Base-by-base conservation (phyloP, 1,140 invertebrate genomes). In the Eubasilissa regina region DNA sequence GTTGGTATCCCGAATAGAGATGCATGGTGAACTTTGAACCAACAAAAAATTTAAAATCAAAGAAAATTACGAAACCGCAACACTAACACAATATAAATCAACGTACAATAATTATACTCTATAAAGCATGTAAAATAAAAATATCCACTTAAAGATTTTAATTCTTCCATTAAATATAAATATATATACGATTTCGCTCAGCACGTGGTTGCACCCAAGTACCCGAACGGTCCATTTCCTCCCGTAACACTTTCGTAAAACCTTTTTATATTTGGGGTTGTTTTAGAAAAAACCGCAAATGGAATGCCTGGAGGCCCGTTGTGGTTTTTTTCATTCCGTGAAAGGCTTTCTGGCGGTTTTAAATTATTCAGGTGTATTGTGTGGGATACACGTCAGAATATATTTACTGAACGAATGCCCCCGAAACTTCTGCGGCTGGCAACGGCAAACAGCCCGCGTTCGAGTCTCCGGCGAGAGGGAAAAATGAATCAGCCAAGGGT, bases 261-360 rank as follows among this genome's bases (percentile, higher is more conserved):
- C 55, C 17, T 58, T 58, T 58, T 58, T 58, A 58, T 58, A 58
- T 58, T 58, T 58, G 55, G 55, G 55, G 55, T 58, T 58, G 55
- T 58, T 58, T 58, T 58, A 58, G 1, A 58, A 58, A 58, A 58
- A 58, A 58, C 55, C 55, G 55, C 55, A 58, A 58, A 58, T 58
- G 55, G 55, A 11, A 58, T 19, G 55, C 15, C 55, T 58, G 55
- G 3, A 58, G 55, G 55, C 55, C 21, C 55, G 55, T 21, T 58
- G 55, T 8, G 55, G 55, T 58, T 58, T 58, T 58, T 58, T 58
- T 58, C 55, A 58, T 58, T 58, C 10, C 55, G 55, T 58, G 55
- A 58, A 58, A 58, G 55, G n/a, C 55, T 58, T 21, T 15, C 15
- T 21, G 55, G 8, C 11, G 55, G 17, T 58, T 58, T 15, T 58